Base-by-base conservation (phyloP, 1,140 invertebrate species). In the Drosophila elegans region DNA sequence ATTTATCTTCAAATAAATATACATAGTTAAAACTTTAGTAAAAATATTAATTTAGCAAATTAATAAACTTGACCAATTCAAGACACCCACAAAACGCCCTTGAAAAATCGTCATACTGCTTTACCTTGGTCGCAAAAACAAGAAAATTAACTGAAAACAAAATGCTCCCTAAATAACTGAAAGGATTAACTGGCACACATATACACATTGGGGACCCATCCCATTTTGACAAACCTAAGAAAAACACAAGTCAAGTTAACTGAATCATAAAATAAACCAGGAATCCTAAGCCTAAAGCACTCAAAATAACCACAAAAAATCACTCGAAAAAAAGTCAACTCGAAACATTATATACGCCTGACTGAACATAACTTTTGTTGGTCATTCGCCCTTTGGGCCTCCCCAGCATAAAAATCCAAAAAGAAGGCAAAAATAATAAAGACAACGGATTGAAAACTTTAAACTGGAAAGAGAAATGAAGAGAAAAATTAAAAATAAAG, bases 311-410 rank as follows among this genome's bases (percentile, higher is more conserved):
- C 45, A 32, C 51, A 59, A 66, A 44, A 57, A 56, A 27, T 38
- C 53, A 48, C 60, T 80, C 44, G 56, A 34, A 55, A 66, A 71
- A 83, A 85, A 85, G 85, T 84, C 81, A 84, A 85, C 77, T 85
- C 49, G 52, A 78, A 80, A 67, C 64, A 85, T 85, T 85, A 78
- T 54, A 74, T 36, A 71, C 81, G 77, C 67, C 61, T 85, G 74
- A 85, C 77, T 85, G 77, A 57, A 48, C 74, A 45, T 78, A 74
- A 85, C 81, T 80, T 85, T 80, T 80, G 77, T 68, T 72, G 42
- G 59, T 61, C 59, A 55, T 42, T 39, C 45, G 36, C 25, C 29
- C 69, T 21, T 2, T 6, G 25, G 12, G 51, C 51, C 38, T 6
- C 29, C 25, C 29, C 16, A n/a, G 4, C n/a, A 7, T 10, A 55